These are phyloP conservation scores for Struthio camelus DNA, from an alignment of 2,113 vertebrate genomes.

Conservation along the genomic window DNA sequence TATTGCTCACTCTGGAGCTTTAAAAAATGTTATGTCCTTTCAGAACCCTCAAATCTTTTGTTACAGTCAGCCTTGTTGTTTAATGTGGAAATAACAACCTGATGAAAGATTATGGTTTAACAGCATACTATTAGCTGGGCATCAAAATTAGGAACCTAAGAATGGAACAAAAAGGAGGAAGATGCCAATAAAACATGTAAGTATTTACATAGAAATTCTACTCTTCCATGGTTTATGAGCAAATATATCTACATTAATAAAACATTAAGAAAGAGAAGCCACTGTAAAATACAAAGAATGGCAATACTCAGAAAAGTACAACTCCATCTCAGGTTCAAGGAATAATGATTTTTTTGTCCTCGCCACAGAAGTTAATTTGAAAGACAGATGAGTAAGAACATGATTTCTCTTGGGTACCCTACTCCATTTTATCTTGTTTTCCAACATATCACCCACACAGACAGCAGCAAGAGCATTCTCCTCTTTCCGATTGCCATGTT, in stretches of 20 bases:
- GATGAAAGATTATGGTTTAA: conserved; percentile 29
- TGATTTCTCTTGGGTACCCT: background rate
- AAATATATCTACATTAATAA: background rate
- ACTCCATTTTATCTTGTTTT: background rate
- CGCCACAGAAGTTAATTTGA: background rate
- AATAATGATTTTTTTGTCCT: background rate
- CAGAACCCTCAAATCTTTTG: background rate
- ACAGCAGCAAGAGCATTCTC: conserved; percentile 22
- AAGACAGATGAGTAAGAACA: background rate
- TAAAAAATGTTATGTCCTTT: background rate
- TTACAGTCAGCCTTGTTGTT: conserved; percentile 5
- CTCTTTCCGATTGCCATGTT: conserved; percentile 4
- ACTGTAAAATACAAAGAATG: background rate
- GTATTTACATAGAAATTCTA: background rate
- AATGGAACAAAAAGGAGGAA: conserved; percentile 57
- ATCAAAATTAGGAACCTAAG: conserved; percentile 47
- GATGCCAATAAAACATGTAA: conserved; percentile 9
- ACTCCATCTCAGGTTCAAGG: background rate
- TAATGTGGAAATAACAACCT: conserved; percentile 46
- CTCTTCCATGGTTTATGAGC: background rate
- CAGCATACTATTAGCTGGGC: background rate
- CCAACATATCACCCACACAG: background rate
- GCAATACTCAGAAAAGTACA: background rate
- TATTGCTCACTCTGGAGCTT: background rate
- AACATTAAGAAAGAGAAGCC: background rate